These are phyloP conservation scores for Tiliacea citrago DNA, from an alignment of 2,888 invertebrate genomes.

Conservation along the genomic window DNA sequence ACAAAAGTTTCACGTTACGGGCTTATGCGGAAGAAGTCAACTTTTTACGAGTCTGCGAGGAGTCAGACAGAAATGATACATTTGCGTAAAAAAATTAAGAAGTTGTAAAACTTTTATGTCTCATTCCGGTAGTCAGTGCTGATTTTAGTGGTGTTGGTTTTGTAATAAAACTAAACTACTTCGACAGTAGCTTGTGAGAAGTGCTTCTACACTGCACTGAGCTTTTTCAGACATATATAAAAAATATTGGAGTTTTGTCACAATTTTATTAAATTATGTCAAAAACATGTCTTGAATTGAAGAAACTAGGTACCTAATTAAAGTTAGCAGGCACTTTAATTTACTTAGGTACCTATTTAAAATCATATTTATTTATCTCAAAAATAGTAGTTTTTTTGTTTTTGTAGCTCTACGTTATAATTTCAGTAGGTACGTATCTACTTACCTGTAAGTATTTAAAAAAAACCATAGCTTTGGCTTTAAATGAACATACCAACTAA, in stretches of 20 bases:
- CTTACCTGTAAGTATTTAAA: neutral
- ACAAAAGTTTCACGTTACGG: slow-evolving; percentile 47
- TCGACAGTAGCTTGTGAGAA: neutral
- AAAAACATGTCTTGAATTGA: neutral
- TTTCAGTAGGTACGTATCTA: neutral
- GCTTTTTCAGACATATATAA: neutral
- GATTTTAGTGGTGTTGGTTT: slow-evolving; percentile 28
- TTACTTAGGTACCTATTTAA: neutral
- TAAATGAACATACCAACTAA: neutral
- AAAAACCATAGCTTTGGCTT: neutral
- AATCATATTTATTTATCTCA: neutral
- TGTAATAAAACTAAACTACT: slow-evolving; percentile 19
- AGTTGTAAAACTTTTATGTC: slow-evolving; percentile 49
- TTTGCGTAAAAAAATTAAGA: slow-evolving; percentile 28
- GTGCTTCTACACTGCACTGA: too few species aligned
- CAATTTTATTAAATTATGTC: neutral
- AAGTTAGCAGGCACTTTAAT: neutral
- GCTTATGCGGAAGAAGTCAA: slow-evolving; percentile 42
- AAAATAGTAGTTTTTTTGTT: neutral
- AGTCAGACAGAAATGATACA: slow-evolving; percentile 27
- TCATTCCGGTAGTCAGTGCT: slow-evolving; percentile 37
- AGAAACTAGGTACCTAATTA: neutral
- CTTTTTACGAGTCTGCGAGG: slow-evolving; percentile 44
- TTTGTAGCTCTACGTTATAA: neutral
- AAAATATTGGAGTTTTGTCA: neutral